Conservation (phyloP, 2,113 vertebrate species). For the Macrotis lagotis region DNA sequence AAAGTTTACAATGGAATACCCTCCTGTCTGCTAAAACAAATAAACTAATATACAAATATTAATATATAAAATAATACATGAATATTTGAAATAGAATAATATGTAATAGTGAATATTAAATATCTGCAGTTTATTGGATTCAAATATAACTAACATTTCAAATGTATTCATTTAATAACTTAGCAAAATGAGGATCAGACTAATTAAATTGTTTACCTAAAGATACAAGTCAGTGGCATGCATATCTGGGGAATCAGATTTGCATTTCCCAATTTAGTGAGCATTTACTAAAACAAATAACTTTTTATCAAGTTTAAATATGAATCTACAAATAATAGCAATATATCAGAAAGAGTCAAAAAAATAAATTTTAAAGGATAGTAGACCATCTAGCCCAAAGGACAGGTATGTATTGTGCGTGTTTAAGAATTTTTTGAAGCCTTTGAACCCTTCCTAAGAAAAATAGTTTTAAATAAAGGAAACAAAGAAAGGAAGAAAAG, state of each 20-base stretch:
- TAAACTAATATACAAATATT: background rate
- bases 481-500: background rate
- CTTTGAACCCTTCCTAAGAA: background rate
- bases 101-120: too few relatives aligned
- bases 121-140: background rate
- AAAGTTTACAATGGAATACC: background rate
- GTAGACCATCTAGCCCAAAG: background rate
- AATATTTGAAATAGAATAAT: too few relatives aligned
- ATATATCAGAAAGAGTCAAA: background rate
- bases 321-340: background rate
- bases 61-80: too few relatives aligned
- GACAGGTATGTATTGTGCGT: too few relatives aligned
- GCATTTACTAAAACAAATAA: background rate
- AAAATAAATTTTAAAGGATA: background rate
- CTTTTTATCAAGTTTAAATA: background rate
- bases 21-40: background rate
- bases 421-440: background rate
- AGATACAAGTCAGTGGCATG: background rate
- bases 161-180: background rate
- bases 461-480: background rate
- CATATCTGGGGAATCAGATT: background rate
- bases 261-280: background rate
- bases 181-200: background rate
- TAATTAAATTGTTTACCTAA: background rate
- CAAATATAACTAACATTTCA: background rate